A percentile compares a stretch with the other conserved stretches of the same genome.
These are phyloP conservation scores for Andrena chrysosceles DNA, from an alignment of 2,888 invertebrate genomes.

Conservation along the genomic window DNA sequence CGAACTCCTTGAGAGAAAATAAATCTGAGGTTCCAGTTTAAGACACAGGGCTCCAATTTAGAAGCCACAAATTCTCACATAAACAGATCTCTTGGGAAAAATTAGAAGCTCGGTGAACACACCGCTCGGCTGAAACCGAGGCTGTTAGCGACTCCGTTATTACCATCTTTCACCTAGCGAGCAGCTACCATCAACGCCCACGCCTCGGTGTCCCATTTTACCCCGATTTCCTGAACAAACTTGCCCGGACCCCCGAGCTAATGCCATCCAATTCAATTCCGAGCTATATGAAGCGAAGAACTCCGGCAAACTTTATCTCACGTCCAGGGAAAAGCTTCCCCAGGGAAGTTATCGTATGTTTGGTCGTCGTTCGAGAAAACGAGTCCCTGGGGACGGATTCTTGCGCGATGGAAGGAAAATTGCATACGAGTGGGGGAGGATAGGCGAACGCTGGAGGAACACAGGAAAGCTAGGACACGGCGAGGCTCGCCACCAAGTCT, in stretches of 20 bases:
- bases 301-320: not conserved
- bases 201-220: not conserved
- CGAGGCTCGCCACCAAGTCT: slow-evolving; percentile 64
- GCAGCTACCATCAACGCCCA: slow-evolving; percentile 17
- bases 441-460: not conserved
- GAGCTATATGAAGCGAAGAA: not conserved
- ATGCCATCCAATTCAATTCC: not conserved
- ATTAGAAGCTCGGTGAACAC: slow-evolving; percentile 14
- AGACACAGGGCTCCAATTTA: not conserved
- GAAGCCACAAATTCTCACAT: slow-evolving; percentile 10
- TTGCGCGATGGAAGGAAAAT: slow-evolving; percentile 16
- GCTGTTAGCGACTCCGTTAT: slow-evolving; percentile 14
- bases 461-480: not conserved
- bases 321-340: not conserved
- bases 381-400: slow-evolving; percentile 3
- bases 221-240: not conserved
- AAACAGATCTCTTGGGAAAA: slow-evolving; percentile 19
- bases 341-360: slow-evolving; percentile 17
- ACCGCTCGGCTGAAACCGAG: not conserved
- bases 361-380: slow-evolving; percentile 18
- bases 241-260: not conserved
- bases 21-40: slow-evolving; percentile 9
- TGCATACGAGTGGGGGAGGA: slow-evolving; percentile 9
- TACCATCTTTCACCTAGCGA: slow-evolving; percentile 16
- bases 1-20: not conserved